phyloP scores from a whole-genome alignment of 2,888 invertebrate genomes.

The Sericinus montela region DNA sequence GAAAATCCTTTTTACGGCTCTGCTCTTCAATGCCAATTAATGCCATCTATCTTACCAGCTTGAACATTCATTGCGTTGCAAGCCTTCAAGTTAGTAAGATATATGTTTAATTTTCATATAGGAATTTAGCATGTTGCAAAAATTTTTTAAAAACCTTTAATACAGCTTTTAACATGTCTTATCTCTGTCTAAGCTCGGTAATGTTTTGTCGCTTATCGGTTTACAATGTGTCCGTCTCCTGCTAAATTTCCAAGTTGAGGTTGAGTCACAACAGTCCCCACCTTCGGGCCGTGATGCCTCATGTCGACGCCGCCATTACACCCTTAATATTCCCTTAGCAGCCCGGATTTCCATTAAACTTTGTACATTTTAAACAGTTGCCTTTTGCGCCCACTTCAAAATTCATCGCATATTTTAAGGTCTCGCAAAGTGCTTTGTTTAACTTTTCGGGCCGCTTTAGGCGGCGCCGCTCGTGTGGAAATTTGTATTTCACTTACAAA shows the following conservation, averaged over 20 bases:
- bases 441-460: conserved; percentile 54
- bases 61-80: too few species aligned
- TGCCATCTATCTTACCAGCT: too few species aligned
- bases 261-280: conserved; percentile 15
- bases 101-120: too few species aligned
- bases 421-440: conserved; percentile 61
- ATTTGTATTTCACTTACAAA: conserved; percentile 31
- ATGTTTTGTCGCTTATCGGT: background rate
- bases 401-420: conserved; percentile 70
- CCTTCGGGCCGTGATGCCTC: conserved; percentile 20
- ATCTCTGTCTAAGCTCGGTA: background rate
- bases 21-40: too few species aligned
- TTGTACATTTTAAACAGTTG: conserved; percentile 68
- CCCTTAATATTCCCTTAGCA: conserved; percentile 62
- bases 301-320: conserved; percentile 41
- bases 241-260: background rate
- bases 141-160: too few species aligned
- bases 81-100: too few species aligned
- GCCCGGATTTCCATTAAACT: conserved; percentile 65
- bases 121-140: background rate
- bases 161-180: too few species aligned
- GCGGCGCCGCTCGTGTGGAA: conserved; percentile 34
- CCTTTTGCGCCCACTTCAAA: conserved; percentile 58
- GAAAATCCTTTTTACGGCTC: too few species aligned
- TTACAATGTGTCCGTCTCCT: background rate